A percentile compares a stretch with the other conserved stretches of the same genome.
Conservation (phyloP, 2,797 vertebrate genomes). For the Danio choprae region DNA sequence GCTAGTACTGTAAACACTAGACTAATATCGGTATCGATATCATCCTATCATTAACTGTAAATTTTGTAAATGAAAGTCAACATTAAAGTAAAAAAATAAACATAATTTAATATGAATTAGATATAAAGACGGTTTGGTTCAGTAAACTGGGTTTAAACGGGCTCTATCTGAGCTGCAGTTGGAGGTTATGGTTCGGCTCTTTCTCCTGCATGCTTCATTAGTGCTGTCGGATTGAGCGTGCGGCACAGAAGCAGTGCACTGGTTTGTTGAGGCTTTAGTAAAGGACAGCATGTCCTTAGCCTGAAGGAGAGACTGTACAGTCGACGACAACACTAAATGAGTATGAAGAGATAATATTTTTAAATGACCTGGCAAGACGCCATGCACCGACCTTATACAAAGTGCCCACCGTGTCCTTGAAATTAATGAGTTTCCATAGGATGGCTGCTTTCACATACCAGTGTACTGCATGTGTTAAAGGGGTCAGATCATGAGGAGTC, state of each 20-base stretch:
- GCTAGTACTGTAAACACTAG: no score
- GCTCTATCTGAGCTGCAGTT: background rate
- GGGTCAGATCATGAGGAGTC: background rate
- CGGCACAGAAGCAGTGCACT: constrained; percentile 23
- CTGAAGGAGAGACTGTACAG: constrained; percentile 30
- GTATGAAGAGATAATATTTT: constrained; percentile 31
- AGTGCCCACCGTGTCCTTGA: background rate
- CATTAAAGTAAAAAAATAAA: no score
- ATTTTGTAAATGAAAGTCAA: no score
- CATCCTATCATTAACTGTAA: no score
- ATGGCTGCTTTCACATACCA: background rate
- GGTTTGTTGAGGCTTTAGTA: constrained; percentile 45
- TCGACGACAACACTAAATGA: constrained; percentile 7
- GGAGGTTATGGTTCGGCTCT: background rate
- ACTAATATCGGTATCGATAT: no score
- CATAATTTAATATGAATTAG: no score
- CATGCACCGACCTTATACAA: background rate
- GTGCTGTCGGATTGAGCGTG: constrained; percentile 29
- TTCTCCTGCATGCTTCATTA: background rate
- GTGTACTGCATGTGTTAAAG: constrained; percentile 1
- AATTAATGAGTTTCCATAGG: background rate
- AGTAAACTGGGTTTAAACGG: no score
- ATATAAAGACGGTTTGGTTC: no score
- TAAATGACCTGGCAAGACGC: constrained; percentile 14
- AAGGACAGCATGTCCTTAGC: constrained; percentile 52